Evolutionary conservation across 2,888 invertebrate genomes (phyloP).

Genomic region (Hirtodrosophila alboralis): DNA sequence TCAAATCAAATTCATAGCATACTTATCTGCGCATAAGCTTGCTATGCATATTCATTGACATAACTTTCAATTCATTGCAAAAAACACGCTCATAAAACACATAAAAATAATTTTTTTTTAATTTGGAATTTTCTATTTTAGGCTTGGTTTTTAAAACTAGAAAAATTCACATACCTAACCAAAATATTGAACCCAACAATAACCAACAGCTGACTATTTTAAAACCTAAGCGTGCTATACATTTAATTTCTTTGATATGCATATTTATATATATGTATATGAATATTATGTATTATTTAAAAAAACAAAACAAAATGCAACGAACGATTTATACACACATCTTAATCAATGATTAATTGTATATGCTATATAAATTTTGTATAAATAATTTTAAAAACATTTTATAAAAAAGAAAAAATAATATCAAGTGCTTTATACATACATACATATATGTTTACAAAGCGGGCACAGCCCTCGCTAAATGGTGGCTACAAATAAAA

Average conservation of each 20-base stretch:
- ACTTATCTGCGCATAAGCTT: slow-evolving; percentile 63
- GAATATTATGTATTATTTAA: slow-evolving; percentile 36
- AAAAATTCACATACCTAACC: slow-evolving; percentile 73
- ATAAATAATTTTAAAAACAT: slow-evolving; percentile 41
- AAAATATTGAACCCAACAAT: slow-evolving; percentile 27
- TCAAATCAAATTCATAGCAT: slow-evolving; percentile 38
- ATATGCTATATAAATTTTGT: slow-evolving; percentile 50
- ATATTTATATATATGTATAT: slow-evolving; percentile 20
- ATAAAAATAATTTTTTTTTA: background rate
- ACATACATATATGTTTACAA: slow-evolving; percentile 40
- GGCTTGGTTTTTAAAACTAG: slow-evolving; percentile 82
- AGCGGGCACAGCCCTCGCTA: slow-evolving; percentile 41
- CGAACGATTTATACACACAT: slow-evolving; percentile 51
- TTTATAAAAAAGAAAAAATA: slow-evolving; percentile 12
- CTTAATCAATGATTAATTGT: slow-evolving; percentile 24
- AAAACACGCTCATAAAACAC: background rate
- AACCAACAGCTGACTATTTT: slow-evolving; percentile 26
- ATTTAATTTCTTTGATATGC: slow-evolving; percentile 11
- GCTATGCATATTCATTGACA: slow-evolving; percentile 37
- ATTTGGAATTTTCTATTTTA: slow-evolving; percentile 82
- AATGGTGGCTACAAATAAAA: slow-evolving; percentile 61
- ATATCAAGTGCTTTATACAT: slow-evolving; percentile 45
- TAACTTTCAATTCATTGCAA: slow-evolving; percentile 6
- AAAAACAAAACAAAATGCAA: slow-evolving; percentile 42
- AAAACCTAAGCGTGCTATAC: slow-evolving; percentile 53